These are phyloP conservation scores for Enoplosus armatus DNA, from an alignment of 2,797 vertebrate species.

Conservation along the genomic window DNA sequence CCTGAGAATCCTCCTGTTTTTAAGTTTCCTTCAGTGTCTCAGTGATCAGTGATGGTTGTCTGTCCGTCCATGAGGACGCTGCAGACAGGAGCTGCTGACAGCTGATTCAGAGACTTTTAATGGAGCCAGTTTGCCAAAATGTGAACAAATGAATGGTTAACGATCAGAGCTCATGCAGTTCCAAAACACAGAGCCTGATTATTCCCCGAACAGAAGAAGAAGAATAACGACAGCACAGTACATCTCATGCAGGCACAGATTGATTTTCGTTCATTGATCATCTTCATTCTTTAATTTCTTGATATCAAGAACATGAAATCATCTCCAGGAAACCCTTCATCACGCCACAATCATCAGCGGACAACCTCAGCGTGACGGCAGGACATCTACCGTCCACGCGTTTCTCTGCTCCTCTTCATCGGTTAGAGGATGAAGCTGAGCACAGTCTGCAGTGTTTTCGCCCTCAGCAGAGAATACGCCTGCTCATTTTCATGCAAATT, in stretches of 20 bases:
- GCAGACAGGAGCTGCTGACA: no score
- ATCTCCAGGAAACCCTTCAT: not conserved
- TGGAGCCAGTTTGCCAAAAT: no score
- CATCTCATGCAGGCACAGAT: no score
- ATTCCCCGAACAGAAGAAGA: no score
- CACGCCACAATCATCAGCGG: not conserved
- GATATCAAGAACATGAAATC: not conserved
- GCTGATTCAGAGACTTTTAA: no score
- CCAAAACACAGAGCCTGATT: not conserved
- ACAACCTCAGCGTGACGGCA: not conserved
- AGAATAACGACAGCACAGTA: no score
- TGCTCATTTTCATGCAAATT: slow-evolving; percentile 36
- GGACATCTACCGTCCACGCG: not conserved
- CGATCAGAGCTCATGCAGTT: not conserved
- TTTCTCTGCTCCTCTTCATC: not conserved
- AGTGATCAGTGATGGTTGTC: no score
- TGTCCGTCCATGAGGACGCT: no score
- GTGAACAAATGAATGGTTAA: no score
- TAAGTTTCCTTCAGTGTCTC: no score
- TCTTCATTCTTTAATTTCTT: not conserved
- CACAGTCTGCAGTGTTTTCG: slow-evolving; percentile 8
- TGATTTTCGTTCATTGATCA: not conserved
- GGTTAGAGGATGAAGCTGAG: not conserved
- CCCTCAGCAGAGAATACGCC: slow-evolving; percentile 10
- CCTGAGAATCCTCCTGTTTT: not conserved